Conservation (phyloP, 2,888 invertebrate species). For the Rhagonycha fulva region DNA sequence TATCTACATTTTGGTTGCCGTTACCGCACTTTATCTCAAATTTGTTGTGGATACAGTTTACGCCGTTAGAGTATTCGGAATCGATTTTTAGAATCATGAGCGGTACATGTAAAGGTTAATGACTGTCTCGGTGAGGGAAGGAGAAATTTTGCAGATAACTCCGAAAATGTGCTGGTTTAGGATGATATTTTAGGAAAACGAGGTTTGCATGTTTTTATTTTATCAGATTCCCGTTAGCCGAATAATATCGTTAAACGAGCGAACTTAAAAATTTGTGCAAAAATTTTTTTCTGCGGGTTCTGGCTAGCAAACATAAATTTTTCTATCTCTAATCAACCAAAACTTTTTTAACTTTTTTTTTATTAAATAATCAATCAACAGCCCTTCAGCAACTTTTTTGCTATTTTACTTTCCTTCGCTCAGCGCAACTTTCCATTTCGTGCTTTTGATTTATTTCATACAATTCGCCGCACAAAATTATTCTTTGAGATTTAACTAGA, state of each 20-base stretch:
- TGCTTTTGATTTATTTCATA: neutral
- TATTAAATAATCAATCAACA: neutral
- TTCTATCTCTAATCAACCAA: neutral
- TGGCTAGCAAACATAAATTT: neutral
- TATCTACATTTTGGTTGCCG: neutral
- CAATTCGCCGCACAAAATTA: neutral
- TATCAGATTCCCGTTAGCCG: neutral
- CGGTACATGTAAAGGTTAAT: neutral
- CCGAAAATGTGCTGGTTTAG: neutral
- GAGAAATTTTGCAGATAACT: neutral
- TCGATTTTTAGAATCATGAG: neutral
- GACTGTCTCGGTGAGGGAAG: neutral
- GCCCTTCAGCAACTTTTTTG: neutral
- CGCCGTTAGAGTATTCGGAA: neutral
- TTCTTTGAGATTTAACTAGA: neutral
- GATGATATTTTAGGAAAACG: neutral
- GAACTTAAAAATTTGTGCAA: neutral
- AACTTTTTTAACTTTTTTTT: neutral
- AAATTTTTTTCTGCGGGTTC: neutral
- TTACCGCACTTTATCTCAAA: neutral
- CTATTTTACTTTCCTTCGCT: neutral
- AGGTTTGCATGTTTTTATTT: neutral
- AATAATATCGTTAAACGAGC: neutral
- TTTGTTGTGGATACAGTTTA: neutral
- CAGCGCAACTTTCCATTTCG: neutral